Conservation (phyloP, 2,888 invertebrate species). For the Meliscaeva auricollis region DNA sequence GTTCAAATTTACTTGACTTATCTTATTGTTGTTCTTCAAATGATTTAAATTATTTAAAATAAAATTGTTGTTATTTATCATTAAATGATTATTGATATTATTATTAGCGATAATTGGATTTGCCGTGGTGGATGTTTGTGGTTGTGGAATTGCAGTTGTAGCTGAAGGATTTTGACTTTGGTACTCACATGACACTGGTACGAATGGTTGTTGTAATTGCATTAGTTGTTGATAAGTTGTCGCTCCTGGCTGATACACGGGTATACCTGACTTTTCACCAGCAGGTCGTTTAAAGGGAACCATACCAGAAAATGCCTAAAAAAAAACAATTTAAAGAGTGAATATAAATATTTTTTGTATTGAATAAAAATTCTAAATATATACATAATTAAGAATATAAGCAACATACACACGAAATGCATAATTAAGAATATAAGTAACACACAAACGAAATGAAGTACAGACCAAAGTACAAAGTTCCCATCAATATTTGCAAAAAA, state of each 20-base stretch:
- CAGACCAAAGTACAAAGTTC: too few relatives aligned
- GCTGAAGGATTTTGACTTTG: constrained; percentile 81
- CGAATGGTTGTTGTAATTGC: constrained; percentile 96
- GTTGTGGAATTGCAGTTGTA: constrained; percentile 80
- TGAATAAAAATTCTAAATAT: neutral
- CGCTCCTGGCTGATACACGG: constrained; percentile 96
- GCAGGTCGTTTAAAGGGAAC: constrained; percentile 98
- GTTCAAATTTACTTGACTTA: constrained; percentile 75
- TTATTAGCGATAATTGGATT: constrained; percentile 80
- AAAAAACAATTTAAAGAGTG: neutral
- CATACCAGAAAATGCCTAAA: constrained; percentile 97
- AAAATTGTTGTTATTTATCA: constrained; percentile 72
- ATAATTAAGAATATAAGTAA: neutral
- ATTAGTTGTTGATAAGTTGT: constrained; percentile 97
- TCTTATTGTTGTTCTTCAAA: constrained; percentile 76
- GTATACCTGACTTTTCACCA: constrained; percentile 97
- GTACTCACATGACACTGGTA: constrained; percentile 99
- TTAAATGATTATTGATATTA: constrained; percentile 76
- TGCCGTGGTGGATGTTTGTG: constrained; percentile 83
- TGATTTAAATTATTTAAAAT: constrained; percentile 73
- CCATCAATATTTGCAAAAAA: too few relatives aligned
- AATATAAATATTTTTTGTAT: neutral
- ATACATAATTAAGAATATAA: too few relatives aligned
- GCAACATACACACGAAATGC: neutral
- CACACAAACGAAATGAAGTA: too few relatives aligned